Conservation (phyloP, 2,888 invertebrate genomes). For the Sphaerophoria taeniata region DNA sequence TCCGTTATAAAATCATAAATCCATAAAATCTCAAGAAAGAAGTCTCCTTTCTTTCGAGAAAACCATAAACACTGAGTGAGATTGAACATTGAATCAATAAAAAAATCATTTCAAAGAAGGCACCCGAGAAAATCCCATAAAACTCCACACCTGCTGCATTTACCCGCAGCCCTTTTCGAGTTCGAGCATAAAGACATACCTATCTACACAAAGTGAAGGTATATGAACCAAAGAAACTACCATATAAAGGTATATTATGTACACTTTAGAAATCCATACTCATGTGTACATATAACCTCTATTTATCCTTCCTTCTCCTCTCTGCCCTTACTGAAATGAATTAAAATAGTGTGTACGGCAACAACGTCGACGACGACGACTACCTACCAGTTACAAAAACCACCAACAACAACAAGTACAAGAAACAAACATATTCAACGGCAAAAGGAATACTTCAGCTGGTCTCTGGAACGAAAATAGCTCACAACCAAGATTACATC, state of each 20-base stretch:
- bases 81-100: slow-evolving; percentile 34
- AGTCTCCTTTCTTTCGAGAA: not conserved
- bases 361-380: not conserved
- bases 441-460: not conserved
- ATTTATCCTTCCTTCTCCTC: slow-evolving; percentile 59
- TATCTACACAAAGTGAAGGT: not conserved
- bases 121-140: slow-evolving; percentile 21
- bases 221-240: no score
- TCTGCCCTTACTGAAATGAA: slow-evolving; percentile 12
- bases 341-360: not conserved
- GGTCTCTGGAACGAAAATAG: no score
- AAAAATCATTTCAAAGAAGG: not conserved
- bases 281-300: slow-evolving; percentile 54
- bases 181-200: not conserved
- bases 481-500: not conserved
- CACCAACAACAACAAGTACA: slow-evolving; percentile 16
- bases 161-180: slow-evolving; percentile 28
- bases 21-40: slow-evolving; percentile 33
- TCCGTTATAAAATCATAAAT: slow-evolving; percentile 34
- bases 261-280: slow-evolving; percentile 60
- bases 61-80: not conserved
- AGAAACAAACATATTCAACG: not conserved
- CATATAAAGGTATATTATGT: slow-evolving; percentile 32
- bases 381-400: not conserved
- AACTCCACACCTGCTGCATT: slow-evolving; percentile 70